These are phyloP conservation scores for Palythoa heliodiscus DNA, from an alignment of 92 coral and sea anemone genomes.

Conservation along the genomic window DNA sequence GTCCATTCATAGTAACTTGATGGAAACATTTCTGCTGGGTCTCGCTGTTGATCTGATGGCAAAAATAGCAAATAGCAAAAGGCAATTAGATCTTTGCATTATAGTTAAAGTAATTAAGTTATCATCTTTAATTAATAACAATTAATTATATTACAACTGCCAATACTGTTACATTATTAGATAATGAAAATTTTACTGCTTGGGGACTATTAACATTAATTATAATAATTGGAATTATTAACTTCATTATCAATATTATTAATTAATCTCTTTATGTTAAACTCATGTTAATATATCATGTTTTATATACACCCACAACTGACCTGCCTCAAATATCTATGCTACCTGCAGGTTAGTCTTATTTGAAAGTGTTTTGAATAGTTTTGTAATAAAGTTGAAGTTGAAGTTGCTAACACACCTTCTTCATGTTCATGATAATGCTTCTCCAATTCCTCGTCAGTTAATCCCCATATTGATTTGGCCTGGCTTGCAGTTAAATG, in stretches of 20 bases:
- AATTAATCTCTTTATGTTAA: not conserved
- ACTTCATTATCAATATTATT: conserved; percentile 7
- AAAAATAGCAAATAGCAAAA: not conserved
- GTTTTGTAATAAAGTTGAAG: too few species aligned
- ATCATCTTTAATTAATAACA: not conserved
- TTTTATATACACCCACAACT: too few species aligned
- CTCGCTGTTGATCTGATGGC: conserved; percentile 28
- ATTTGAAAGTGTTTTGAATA: too few species aligned
- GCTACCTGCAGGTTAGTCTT: too few species aligned
- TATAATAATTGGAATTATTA: not conserved
- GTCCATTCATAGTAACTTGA: conserved; percentile 99
- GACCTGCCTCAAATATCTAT: too few species aligned
- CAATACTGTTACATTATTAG: not conserved
- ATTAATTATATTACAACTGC: not conserved
- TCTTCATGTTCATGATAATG: conserved; percentile 87
- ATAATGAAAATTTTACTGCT: not conserved
- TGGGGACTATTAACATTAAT: not conserved
- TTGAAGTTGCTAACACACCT: too few species aligned
- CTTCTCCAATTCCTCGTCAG: conserved; percentile 94
- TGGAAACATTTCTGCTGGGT: conserved; percentile 85
- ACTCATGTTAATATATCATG: too few species aligned
- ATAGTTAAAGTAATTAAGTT: not conserved
- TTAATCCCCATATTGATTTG: conserved; percentile 97
- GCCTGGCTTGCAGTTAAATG: conserved; percentile 99
- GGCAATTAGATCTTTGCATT: not conserved